These are phyloP conservation scores for Metalampra italica DNA, from an alignment of 2,888 invertebrate species.

Conservation along the genomic window DNA sequence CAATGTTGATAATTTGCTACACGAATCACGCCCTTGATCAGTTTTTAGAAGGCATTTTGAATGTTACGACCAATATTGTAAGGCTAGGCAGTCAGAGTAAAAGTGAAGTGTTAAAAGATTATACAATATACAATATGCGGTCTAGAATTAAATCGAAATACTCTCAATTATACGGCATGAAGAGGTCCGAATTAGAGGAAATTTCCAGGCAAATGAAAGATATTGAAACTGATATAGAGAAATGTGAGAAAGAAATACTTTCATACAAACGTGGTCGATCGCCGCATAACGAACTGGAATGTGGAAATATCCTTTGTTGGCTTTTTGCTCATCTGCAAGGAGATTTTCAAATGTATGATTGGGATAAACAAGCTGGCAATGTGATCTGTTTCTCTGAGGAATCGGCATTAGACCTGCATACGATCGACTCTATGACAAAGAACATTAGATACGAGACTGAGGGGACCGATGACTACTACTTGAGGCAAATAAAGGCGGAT, in stretches of 20 bases:
- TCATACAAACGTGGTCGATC: constrained; percentile 45
- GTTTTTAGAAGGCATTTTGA: constrained; percentile 84
- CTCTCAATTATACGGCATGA: constrained; percentile 48
- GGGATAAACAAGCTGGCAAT: constrained; percentile 35
- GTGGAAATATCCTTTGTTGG: constrained; percentile 44
- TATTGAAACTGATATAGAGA: constrained; percentile 58
- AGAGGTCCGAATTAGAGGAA: constrained; percentile 47
- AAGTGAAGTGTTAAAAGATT: constrained; percentile 72
- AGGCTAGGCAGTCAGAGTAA: constrained; percentile 85
- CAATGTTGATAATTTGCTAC: constrained; percentile 88
- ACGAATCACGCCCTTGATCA: constrained; percentile 94
- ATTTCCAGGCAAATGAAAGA: constrained; percentile 54
- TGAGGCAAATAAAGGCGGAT: no score
- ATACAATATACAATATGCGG: constrained; percentile 64
- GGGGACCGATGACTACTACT: constrained; percentile 40
- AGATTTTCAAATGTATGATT: constrained; percentile 26
- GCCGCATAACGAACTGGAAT: constrained; percentile 38
- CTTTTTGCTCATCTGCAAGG: constrained; percentile 45
- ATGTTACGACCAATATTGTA: constrained; percentile 78
- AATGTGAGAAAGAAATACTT: constrained; percentile 56
- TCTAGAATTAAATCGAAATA: constrained; percentile 54
- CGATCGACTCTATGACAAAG: constrained; percentile 52
- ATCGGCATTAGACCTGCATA: constrained; percentile 49
- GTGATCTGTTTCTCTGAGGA: constrained; percentile 59
- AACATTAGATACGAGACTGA: constrained; percentile 54